A percentile compares a stretch with the other conserved stretches of the same genome.
Conservation (phyloP, 2,797 vertebrate genomes). For the Enteromius afrohamiltoni region DNA sequence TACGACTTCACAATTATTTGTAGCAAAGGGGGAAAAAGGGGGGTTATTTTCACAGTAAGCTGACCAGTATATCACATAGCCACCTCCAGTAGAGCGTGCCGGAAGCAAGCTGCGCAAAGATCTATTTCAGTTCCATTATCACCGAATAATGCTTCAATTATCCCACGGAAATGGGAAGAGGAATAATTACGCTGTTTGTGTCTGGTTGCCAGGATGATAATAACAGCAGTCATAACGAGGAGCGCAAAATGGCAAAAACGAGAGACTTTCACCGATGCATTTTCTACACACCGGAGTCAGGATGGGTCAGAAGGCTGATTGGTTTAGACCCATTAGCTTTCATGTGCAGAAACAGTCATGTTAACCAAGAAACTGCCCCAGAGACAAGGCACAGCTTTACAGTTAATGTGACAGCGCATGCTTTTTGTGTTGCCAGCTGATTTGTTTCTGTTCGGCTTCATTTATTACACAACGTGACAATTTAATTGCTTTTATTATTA, state of each 20-base stretch:
- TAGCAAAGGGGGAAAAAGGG: not conserved
- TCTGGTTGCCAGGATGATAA: slow-evolving; percentile 45
- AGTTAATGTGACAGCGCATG: not conserved
- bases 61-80: slow-evolving; percentile 2
- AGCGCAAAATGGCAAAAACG: slow-evolving; percentile 27
- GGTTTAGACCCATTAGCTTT: slow-evolving; percentile 3
- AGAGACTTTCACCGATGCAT: not conserved
- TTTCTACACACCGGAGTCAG: not conserved
- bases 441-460: not conserved
- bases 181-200: slow-evolving; percentile 49
- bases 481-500: not conserved
- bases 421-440: not conserved
- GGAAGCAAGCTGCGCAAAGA: slow-evolving; percentile 25
- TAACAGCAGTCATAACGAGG: slow-evolving; percentile 42
- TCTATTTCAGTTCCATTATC: slow-evolving; percentile 40
- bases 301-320: not conserved
- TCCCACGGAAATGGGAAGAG: slow-evolving; percentile 35
- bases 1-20: not conserved
- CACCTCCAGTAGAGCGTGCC: not conserved
- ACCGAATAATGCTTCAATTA: slow-evolving; percentile 43
- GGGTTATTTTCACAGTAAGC: slow-evolving; percentile 10
- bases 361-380: not conserved
- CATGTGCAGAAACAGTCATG: not conserved
- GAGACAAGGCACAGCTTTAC: not conserved
- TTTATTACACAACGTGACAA: not conserved